Evolutionary conservation across 2,113 vertebrate genomes (phyloP).

Genomic region (Formicarius rufipectus): DNA sequence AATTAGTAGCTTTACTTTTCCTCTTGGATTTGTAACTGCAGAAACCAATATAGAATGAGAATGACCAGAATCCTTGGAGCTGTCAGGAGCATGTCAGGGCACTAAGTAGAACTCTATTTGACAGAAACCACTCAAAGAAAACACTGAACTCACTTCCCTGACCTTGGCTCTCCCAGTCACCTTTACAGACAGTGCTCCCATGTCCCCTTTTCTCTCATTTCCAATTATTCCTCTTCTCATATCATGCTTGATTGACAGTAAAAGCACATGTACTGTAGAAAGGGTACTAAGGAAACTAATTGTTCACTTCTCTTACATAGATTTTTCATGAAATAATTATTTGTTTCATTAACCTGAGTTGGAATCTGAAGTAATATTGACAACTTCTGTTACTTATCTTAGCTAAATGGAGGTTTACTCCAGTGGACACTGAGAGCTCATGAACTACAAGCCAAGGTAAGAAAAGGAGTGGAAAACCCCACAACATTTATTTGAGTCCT

Average conservation of each 20-base stretch:
- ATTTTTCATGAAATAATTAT: not conserved
- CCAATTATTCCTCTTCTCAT: not conserved
- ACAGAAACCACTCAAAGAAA: slow-evolving; percentile 24
- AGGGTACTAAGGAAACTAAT: not conserved
- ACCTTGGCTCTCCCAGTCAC: not conserved
- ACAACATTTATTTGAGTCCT: not conserved
- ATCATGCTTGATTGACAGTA: not conserved
- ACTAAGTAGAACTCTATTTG: not conserved
- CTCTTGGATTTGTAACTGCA: slow-evolving; percentile 27
- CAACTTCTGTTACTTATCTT: not conserved
- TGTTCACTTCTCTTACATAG: not conserved
- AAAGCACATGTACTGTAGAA: not conserved
- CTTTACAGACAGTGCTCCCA: not conserved
- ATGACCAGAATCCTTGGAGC: slow-evolving; percentile 14
- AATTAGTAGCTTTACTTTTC: slow-evolving; percentile 25
- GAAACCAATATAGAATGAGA: slow-evolving; percentile 41
- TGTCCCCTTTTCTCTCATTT: not conserved
- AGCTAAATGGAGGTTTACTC: not conserved
- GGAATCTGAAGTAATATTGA: not conserved
- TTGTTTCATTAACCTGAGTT: not conserved
- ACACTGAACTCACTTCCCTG: not conserved
- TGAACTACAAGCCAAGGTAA: not conserved
- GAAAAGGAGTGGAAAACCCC: not conserved
- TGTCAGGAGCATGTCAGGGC: not conserved
- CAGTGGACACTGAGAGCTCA: not conserved